Evolutionary conservation across 2,888 invertebrate species (phyloP).

Genomic region (Dicyrtomina minuta): DNA sequence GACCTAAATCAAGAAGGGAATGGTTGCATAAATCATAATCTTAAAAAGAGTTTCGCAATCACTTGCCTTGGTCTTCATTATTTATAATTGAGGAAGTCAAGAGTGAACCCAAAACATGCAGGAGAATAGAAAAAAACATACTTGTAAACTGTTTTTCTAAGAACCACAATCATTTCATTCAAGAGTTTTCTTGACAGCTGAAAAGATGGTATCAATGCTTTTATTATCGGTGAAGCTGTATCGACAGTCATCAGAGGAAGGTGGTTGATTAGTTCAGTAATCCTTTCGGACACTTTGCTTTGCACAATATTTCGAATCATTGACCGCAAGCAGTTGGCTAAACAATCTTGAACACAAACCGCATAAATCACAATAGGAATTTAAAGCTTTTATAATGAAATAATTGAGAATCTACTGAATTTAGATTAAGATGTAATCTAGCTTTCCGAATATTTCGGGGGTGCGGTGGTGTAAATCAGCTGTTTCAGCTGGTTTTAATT

Average conservation of each 20-base stretch:
- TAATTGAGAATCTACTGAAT: neutral
- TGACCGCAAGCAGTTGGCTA: conserved; percentile 37
- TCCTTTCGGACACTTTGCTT: conserved; percentile 32
- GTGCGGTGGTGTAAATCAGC: too few relatives aligned
- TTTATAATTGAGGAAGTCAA: too few relatives aligned
- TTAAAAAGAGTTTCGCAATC: too few relatives aligned
- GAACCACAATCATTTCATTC: conserved; percentile 42
- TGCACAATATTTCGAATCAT: conserved; percentile 39
- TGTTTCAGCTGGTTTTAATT: too few relatives aligned
- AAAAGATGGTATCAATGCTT: conserved; percentile 43
- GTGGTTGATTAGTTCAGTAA: conserved; percentile 46
- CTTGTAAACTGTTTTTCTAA: conserved; percentile 50
- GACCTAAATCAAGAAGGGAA: conserved; percentile 40
- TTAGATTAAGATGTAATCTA: too few relatives aligned
- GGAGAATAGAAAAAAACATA: conserved; percentile 21
- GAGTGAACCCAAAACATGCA: too few relatives aligned
- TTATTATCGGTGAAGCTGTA: conserved; percentile 42
- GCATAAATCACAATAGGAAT: neutral
- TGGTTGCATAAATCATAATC: too few relatives aligned
- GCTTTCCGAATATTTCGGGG: too few relatives aligned
- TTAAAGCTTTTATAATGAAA: neutral
- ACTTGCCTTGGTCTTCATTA: too few relatives aligned
- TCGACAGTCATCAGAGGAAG: conserved; percentile 46
- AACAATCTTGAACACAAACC: conserved; percentile 40
- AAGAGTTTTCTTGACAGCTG: conserved; percentile 43